These are phyloP conservation scores for Synaphobranchus kaupii DNA, from an alignment of 2,797 vertebrate species.

Conservation along the genomic window DNA sequence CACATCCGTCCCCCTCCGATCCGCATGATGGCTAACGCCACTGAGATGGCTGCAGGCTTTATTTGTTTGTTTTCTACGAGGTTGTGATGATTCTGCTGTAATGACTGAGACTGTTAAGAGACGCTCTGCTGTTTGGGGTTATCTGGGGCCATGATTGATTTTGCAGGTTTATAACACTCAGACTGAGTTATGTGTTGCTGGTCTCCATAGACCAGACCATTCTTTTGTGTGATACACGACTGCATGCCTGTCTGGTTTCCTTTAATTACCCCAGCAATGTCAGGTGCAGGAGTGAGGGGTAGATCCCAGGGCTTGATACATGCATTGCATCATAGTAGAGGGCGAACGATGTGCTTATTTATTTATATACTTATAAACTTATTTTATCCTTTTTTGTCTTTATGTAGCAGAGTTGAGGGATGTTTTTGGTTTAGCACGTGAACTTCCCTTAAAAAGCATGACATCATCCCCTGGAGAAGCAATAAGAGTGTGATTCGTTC, in stretches of 20 bases:
- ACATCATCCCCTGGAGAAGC: neutral
- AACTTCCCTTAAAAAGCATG: neutral
- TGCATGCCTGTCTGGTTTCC: neutral
- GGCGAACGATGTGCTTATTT: neutral
- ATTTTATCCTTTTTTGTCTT: neutral
- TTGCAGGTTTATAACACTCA: neutral
- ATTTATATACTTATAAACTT: neutral
- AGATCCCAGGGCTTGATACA: neutral
- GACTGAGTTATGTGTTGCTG: constrained; percentile 3
- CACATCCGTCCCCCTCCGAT: neutral
- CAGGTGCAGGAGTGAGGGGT: neutral
- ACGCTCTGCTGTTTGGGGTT: neutral
- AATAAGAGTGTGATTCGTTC: neutral
- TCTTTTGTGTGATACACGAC: neutral
- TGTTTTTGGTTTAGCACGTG: neutral
- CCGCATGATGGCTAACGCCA: neutral
- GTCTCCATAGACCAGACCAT: neutral
- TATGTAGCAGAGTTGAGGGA: neutral
- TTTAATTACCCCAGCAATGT: neutral
- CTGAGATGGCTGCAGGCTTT: neutral
- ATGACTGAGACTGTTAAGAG: neutral
- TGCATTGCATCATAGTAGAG: neutral
- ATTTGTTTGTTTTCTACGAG: neutral
- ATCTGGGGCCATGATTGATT: neutral
- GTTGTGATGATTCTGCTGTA: neutral